These are phyloP conservation scores for Lynx canadensis DNA, from an alignment of 2,113 vertebrate species.

Conservation along the genomic window DNA sequence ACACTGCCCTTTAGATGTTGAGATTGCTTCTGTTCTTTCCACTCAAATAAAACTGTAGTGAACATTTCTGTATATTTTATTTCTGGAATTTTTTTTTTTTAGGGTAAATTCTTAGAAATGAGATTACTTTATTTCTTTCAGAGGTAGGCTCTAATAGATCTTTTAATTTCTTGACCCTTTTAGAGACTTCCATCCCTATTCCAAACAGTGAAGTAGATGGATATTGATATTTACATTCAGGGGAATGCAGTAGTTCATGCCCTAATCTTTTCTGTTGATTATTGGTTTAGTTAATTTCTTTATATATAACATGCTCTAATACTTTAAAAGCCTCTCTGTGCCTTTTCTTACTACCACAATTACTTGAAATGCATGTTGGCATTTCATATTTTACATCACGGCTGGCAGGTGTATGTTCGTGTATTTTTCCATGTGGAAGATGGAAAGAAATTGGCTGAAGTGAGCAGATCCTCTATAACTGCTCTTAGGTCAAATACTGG, in stretches of 20 bases:
- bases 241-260: background rate
- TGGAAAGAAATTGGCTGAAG: conserved; percentile 33
- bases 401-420: background rate
- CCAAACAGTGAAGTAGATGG: background rate
- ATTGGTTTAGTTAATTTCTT: background rate
- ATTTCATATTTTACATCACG: background rate
- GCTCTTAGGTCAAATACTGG: background rate
- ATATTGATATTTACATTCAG: conserved; percentile 26
- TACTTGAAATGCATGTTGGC: background rate
- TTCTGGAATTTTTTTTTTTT: conserved; percentile 2
- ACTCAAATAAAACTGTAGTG: background rate
- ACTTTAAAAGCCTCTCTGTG: background rate
- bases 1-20: background rate
- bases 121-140: conserved; percentile 39
- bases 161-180: conserved; percentile 29
- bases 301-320: background rate
- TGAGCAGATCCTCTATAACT: background rate
- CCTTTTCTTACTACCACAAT: background rate
- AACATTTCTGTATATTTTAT: background rate
- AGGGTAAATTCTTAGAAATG: conserved; percentile 44
- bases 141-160: background rate
- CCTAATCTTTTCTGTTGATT: background rate
- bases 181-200: conserved; percentile 11
- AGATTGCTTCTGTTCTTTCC: conserved; percentile 4
- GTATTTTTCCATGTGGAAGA: conserved; percentile 14